Conservation (phyloP, 2,888 invertebrate genomes). For the Heliconius hortense region DNA sequence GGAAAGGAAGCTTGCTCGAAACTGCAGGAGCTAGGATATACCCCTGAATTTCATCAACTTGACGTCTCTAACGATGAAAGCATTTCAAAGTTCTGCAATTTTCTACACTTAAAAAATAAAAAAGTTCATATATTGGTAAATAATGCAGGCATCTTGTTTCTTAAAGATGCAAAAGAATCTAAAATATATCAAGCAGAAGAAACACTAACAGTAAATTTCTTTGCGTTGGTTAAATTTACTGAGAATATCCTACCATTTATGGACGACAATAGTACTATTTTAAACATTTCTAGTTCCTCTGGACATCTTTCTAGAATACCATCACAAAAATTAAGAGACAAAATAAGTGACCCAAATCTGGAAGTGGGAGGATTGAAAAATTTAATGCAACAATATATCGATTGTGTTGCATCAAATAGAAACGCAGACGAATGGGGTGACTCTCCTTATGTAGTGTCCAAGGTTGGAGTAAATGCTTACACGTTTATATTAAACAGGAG, state of each 20-base stretch:
- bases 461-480: conserved; percentile 87
- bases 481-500: conserved; percentile 84
- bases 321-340: conserved; percentile 72
- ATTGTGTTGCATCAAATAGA: conserved; percentile 68
- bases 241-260: conserved; percentile 86
- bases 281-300: conserved; percentile 87
- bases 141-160: conserved; percentile 84
- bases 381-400: conserved; percentile 84
- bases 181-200: conserved; percentile 60
- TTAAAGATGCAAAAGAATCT: conserved; percentile 64
- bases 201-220: conserved; percentile 66
- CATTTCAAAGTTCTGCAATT: conserved; percentile 77
- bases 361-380: conserved; percentile 79
- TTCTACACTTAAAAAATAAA: conserved; percentile 79
- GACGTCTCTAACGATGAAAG: conserved; percentile 84
- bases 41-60: conserved; percentile 84
- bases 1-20: conserved; percentile 82
- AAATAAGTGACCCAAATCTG: conserved; percentile 74
- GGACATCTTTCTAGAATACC: conserved; percentile 85
- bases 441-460: conserved; percentile 86
- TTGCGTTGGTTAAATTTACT: conserved; percentile 68
- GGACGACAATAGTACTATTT: conserved; percentile 84
- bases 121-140: conserved; percentile 87
- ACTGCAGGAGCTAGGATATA: conserved; percentile 74
- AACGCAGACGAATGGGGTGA: conserved; percentile 81